These are phyloP conservation scores for Dolichomitus sp. DNA, from an alignment of 2,888 invertebrate species.

Conservation along the genomic window DNA sequence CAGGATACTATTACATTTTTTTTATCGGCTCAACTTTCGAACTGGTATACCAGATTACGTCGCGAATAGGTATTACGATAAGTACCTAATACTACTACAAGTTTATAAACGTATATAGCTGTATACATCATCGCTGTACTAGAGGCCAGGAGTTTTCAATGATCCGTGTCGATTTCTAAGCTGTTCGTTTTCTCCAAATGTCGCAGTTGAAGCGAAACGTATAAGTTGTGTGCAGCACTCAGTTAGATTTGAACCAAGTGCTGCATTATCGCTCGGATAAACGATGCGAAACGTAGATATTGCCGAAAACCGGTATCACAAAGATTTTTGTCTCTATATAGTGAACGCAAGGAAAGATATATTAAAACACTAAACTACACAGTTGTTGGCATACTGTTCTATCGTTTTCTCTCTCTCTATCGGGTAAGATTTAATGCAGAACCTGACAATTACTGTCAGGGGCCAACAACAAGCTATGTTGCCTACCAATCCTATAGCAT, in stretches of 20 bases:
- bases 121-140: slow-evolving; percentile 30
- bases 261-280: slow-evolving; percentile 54
- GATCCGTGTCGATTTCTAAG: slow-evolving; percentile 58
- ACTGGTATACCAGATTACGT: slow-evolving; percentile 25
- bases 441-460: neutral
- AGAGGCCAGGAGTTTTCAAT: slow-evolving; percentile 51
- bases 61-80: slow-evolving; percentile 52
- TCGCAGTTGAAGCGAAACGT: slow-evolving; percentile 50
- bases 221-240: slow-evolving; percentile 12
- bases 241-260: neutral
- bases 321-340: neutral
- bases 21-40: slow-evolving; percentile 41
- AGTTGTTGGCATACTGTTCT: slow-evolving; percentile 6
- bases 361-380: neutral
- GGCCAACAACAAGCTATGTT: neutral
- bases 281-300: slow-evolving; percentile 63
- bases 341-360: neutral
- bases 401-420: neutral
- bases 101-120: neutral
- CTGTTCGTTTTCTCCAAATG: slow-evolving; percentile 50
- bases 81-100: slow-evolving; percentile 26
- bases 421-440: slow-evolving; percentile 6
- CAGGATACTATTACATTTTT: neutral
- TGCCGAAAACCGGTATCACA: slow-evolving; percentile 48
- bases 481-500: slow-evolving; percentile 5